Evolutionary conservation across 2,113 vertebrate species (phyloP).

Genomic region (Elephas maximus): DNA sequence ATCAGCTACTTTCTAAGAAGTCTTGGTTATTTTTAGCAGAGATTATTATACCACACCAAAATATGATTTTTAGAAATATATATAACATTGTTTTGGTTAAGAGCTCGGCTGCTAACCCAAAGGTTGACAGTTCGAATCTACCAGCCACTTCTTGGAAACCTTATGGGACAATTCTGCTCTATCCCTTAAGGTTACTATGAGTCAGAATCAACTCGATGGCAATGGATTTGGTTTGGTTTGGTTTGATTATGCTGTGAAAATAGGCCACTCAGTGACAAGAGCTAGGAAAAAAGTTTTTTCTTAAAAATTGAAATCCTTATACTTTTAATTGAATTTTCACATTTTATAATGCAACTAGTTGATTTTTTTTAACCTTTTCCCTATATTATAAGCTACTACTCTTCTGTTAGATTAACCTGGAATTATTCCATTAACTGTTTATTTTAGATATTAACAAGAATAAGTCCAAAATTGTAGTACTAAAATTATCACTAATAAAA

Average conservation of each 20-base stretch:
- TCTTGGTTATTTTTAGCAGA: neutral
- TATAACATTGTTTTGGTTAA: no score
- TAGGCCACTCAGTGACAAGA: neutral
- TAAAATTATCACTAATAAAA: neutral
- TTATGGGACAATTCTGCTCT: no score
- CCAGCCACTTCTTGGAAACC: no score
- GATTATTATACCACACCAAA: neutral
- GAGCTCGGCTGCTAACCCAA: no score
- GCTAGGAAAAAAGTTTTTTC: neutral
- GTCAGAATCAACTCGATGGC: no score
- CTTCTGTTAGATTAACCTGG: neutral
- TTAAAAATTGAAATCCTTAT: neutral
- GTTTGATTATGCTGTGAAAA: neutral
- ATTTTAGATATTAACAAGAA: neutral
- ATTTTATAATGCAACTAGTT: neutral
- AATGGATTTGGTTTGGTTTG: no score
- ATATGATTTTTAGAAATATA: neutral
- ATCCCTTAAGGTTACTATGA: no score
- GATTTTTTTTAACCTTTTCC: neutral
- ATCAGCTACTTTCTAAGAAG: neutral
- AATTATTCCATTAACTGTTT: neutral
- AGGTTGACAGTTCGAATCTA: no score
- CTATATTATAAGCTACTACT: neutral
- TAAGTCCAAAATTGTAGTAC: neutral
- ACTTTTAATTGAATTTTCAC: neutral